Conservation (phyloP, 2,797 vertebrate species). For the Spinibarbus caldwelli region DNA sequence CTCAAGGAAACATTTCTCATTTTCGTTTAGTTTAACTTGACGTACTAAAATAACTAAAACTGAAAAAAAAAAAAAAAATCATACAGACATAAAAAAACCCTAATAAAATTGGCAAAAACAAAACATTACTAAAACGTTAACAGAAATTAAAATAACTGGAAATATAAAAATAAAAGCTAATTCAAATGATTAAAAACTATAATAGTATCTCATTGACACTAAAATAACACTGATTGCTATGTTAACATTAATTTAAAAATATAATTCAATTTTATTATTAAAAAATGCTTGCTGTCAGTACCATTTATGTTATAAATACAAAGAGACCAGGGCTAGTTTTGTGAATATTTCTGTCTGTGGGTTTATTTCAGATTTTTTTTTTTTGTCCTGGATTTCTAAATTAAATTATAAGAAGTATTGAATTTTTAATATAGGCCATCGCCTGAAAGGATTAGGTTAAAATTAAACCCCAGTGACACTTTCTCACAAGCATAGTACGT, state of each 20-base stretch:
- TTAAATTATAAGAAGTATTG: slow-evolving; percentile 11
- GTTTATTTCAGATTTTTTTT: background rate
- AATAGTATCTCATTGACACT: no score
- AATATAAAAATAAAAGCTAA: background rate
- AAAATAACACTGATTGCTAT: no score
- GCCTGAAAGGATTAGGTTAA: slow-evolving; percentile 15
- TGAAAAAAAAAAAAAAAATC: no score
- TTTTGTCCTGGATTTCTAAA: slow-evolving; percentile 2
- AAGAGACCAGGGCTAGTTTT: background rate
- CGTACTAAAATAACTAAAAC: background rate
- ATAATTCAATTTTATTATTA: background rate
- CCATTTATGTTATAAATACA: background rate
- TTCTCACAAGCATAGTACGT: background rate
- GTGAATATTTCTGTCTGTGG: background rate
- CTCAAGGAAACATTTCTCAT: background rate
- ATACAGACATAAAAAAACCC: no score
- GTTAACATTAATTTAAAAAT: no score
- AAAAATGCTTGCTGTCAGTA: background rate
- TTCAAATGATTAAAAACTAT: no score
- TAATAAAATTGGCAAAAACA: no score
- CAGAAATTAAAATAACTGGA: no score
- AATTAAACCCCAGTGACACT: slow-evolving; percentile 16
- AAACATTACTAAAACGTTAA: background rate
- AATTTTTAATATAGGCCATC: background rate
- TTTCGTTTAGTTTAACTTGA: background rate